Conservation (phyloP, 92 coral and sea anemone species). For the Heteractis magnifica region DNA sequence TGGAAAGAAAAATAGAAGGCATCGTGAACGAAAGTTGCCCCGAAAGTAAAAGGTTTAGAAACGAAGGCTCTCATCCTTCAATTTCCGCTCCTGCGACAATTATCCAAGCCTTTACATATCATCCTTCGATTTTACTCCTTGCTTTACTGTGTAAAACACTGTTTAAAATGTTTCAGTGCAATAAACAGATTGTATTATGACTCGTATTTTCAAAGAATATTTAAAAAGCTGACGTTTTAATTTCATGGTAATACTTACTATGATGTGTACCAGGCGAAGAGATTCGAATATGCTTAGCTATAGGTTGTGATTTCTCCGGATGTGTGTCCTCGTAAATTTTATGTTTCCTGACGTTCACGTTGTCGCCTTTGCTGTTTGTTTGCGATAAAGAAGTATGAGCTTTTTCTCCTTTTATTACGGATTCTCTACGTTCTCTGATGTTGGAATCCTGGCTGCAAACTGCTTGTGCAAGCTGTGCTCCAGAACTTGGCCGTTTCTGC, state of each 20-base stretch:
- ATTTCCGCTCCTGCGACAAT: neutral
- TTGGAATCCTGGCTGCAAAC: neutral
- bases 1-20: constrained; percentile 7
- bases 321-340: neutral
- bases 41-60: constrained; percentile 23
- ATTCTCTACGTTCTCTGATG: neutral
- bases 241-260: neutral
- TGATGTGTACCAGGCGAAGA: neutral
- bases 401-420: constrained; percentile 11
- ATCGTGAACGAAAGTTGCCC: constrained; percentile 11
- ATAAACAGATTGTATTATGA: neutral
- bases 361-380: neutral
- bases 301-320: neutral
- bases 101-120: neutral
- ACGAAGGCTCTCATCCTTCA: neutral
- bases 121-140: neutral
- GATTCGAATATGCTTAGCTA: neutral
- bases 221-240: neutral
- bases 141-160: neutral
- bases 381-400: neutral
- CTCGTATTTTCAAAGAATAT: neutral
- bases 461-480: neutral
- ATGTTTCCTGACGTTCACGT: neutral
- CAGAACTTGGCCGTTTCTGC: constrained; percentile 3
- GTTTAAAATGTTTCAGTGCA: neutral